Evolutionary conservation across 2,113 vertebrate genomes (phyloP).

Genomic region (Pseudorasbora parva): DNA sequence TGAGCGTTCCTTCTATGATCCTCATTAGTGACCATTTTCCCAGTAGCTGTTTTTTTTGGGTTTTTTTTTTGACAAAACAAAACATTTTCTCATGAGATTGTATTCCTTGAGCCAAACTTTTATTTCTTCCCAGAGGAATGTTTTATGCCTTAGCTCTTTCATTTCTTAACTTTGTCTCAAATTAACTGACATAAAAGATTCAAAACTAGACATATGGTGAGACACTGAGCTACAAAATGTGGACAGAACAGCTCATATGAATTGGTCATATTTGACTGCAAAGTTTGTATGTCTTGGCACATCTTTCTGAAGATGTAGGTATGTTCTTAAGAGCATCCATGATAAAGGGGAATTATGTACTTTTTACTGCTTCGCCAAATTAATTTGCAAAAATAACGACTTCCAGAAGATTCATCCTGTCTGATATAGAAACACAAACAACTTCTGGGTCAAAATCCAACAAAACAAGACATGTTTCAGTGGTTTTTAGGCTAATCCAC

Average conservation of each 20-base stretch:
- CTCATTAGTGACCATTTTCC: slow-evolving; percentile 6
- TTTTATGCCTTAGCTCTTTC: background rate
- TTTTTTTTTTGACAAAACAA: background rate
- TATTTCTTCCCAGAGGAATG: background rate
- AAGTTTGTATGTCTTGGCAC: background rate
- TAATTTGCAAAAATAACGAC: background rate
- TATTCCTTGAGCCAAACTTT: background rate
- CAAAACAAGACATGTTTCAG: background rate
- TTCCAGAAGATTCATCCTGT: background rate
- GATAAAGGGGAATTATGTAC: background rate
- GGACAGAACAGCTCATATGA: too few species aligned
- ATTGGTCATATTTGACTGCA: background rate
- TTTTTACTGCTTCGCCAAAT: background rate
- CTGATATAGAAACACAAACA: background rate
- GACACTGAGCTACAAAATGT: background rate
- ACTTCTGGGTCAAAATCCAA: background rate
- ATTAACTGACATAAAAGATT: background rate
- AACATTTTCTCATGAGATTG: background rate
- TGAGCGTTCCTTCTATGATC: background rate
- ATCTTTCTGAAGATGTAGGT: background rate
- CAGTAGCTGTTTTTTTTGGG: background rate
- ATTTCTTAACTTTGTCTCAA: background rate
- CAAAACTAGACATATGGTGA: background rate
- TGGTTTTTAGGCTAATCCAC: background rate
- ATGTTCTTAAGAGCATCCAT: background rate